Conservation (phyloP, 2,113 vertebrate species). For the Addax nasomaculatus region DNA sequence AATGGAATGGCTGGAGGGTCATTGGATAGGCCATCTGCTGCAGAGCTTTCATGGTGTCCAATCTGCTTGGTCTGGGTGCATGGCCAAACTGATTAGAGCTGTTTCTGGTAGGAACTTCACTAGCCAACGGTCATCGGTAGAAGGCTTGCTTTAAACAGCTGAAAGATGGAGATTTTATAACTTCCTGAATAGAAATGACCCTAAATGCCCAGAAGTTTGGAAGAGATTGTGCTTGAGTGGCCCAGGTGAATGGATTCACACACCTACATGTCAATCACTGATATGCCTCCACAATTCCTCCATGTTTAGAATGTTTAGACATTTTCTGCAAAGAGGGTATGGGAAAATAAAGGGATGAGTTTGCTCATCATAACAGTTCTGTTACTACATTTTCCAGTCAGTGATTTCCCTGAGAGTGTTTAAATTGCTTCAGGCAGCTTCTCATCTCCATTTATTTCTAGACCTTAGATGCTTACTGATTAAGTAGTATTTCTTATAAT, state of each 20-base stretch:
- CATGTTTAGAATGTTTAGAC: neutral
- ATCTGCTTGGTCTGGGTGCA: neutral
- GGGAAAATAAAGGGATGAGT: neutral
- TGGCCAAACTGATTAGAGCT: neutral
- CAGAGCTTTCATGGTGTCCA: neutral
- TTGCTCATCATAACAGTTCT: constrained; percentile 2
- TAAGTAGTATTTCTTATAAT: constrained; percentile 42
- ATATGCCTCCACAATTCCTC: neutral
- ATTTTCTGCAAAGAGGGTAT: neutral
- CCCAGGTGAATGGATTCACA: neutral
- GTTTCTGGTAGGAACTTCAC: neutral
- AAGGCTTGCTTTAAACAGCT: neutral
- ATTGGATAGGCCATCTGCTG: neutral
- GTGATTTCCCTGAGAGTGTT: constrained; percentile 56
- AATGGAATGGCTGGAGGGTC: neutral
- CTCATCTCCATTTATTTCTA: constrained; percentile 35
- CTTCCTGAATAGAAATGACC: neutral
- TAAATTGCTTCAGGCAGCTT: constrained; percentile 57
- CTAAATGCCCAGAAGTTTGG: neutral
- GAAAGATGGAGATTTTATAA: neutral
- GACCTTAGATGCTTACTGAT: constrained; percentile 57
- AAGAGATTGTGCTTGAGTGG: neutral
- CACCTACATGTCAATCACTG: neutral
- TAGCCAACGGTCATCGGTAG: neutral
- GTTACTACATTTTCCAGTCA: constrained; percentile 51